These are phyloP conservation scores for Micrasema minimum DNA, from an alignment of 1,140 invertebrate genomes.

Conservation along the genomic window DNA sequence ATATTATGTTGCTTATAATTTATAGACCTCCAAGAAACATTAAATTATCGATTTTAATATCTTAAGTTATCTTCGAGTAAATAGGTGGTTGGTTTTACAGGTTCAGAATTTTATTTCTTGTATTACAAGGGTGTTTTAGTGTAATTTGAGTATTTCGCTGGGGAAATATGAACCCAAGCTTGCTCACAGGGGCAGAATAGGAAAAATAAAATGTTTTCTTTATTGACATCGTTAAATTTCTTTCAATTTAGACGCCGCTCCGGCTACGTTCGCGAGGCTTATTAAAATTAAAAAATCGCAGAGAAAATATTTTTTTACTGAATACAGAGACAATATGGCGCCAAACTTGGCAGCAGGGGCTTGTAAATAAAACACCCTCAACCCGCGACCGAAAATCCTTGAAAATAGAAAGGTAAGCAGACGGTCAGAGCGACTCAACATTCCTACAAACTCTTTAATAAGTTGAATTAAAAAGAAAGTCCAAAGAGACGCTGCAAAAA, in stretches of 20 bases:
- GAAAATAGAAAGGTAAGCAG: slow-evolving; percentile 18
- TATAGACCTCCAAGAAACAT: too few relatives aligned
- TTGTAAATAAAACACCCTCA: slow-evolving; percentile 11
- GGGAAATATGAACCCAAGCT: slow-evolving; percentile 31
- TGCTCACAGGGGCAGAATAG: slow-evolving; percentile 6
- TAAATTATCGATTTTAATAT: too few relatives aligned
- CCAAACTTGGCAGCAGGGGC: not conserved
- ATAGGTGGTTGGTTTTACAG: too few relatives aligned
- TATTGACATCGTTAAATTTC: slow-evolving; percentile 38
- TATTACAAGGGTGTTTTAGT: slow-evolving; percentile 24
- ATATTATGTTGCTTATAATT: too few relatives aligned
- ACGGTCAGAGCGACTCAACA: slow-evolving; percentile 19
- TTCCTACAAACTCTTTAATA: not conserved
- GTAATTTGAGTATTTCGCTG: slow-evolving; percentile 31
- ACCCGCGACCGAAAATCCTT: not conserved
- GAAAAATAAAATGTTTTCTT: slow-evolving; percentile 40
- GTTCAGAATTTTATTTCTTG: slow-evolving; percentile 5
- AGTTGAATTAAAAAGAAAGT: too few relatives aligned
- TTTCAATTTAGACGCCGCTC: slow-evolving; percentile 37
- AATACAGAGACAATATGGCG: slow-evolving; percentile 38
- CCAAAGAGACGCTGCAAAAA: too few relatives aligned
- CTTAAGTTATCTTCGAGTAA: too few relatives aligned
- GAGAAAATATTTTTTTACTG: slow-evolving; percentile 27
- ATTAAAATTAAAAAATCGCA: slow-evolving; percentile 34
- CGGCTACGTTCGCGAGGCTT: slow-evolving; percentile 22